Conservation (phyloP, 2,113 vertebrate species). For the Pseudorasbora parva region DNA sequence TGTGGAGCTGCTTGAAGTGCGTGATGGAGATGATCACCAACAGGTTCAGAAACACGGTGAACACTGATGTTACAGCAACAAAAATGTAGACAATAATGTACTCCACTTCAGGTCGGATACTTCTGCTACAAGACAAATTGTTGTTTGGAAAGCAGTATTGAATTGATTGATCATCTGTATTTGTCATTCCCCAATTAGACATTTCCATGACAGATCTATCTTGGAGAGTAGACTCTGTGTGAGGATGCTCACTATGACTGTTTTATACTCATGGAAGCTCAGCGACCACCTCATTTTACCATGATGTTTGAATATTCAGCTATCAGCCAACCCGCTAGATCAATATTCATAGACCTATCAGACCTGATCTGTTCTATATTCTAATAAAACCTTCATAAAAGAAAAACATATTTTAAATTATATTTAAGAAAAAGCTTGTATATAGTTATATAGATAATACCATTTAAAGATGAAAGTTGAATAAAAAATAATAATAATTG, state of each 20-base stretch:
- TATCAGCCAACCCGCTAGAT: not conserved
- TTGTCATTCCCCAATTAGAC: not conserved
- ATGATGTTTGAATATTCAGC: not conserved
- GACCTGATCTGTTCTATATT: not conserved
- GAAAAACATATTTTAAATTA: no score
- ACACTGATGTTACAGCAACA: not conserved
- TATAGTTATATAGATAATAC: no score
- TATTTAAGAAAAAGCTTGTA: no score
- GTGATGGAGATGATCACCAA: conserved; percentile 61
- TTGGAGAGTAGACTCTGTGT: not conserved
- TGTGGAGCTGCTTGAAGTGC: conserved; percentile 75
- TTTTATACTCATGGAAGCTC: not conserved
- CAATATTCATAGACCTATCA: not conserved
- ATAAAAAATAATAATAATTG: not conserved
- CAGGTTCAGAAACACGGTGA: conserved; percentile 53
- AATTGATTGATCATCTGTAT: not conserved
- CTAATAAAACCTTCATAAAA: not conserved
- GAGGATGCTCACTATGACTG: not conserved
- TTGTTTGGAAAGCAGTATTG: conserved; percentile 25
- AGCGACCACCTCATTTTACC: not conserved
- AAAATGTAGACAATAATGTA: not conserved
- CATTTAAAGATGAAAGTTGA: no score
- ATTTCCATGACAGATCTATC: not conserved
- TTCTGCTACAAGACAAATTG: not conserved
- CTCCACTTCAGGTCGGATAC: not conserved